Evolutionary conservation across 2,113 vertebrate genomes (phyloP).

Genomic region (Lota lota): DNA sequence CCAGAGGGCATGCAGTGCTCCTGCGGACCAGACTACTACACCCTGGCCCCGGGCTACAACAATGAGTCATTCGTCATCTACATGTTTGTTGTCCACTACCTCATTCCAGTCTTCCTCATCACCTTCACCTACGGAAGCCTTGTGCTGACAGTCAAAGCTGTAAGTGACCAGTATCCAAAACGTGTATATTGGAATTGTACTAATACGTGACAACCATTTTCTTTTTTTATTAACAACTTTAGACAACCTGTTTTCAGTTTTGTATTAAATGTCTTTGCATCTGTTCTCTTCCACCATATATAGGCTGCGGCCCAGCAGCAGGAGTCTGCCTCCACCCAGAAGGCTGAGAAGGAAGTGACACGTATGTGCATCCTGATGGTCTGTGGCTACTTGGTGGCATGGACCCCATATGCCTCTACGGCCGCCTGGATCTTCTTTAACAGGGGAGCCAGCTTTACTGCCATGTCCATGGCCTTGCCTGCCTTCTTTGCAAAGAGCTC

Average conservation of each 20-base stretch:
- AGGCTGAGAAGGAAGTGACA: constrained; percentile 79
- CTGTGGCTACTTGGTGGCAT: constrained; percentile 73
- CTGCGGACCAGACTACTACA: constrained; percentile 78
- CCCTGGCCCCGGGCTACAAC: constrained; percentile 73
- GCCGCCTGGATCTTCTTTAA: constrained; percentile 82
- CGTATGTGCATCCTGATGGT: constrained; percentile 81
- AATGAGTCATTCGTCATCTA: constrained; percentile 77
- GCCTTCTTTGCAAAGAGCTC: constrained; percentile 84
- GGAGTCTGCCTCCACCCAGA: constrained; percentile 77
- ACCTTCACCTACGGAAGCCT: constrained; percentile 79
- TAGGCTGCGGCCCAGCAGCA: constrained; percentile 79
- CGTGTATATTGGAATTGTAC: background rate
- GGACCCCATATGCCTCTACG: constrained; percentile 73
- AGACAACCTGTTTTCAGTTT: background rate
- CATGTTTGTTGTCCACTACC: constrained; percentile 74
- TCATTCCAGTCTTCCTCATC: constrained; percentile 65
- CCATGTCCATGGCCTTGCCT: constrained; percentile 70
- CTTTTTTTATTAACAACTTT: background rate
- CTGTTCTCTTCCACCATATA: no score
- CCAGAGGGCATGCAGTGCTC: constrained; percentile 79
- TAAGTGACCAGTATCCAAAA: constrained; percentile 32
- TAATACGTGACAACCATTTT: no score
- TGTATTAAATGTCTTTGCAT: background rate
- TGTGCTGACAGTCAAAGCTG: constrained; percentile 78
- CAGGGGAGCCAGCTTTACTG: constrained; percentile 71